Evolutionary conservation across 2,113 vertebrate species (phyloP), one percentile per base, ranked within the genome.

Genomic region (Hippopotamus amphibius): DNA sequence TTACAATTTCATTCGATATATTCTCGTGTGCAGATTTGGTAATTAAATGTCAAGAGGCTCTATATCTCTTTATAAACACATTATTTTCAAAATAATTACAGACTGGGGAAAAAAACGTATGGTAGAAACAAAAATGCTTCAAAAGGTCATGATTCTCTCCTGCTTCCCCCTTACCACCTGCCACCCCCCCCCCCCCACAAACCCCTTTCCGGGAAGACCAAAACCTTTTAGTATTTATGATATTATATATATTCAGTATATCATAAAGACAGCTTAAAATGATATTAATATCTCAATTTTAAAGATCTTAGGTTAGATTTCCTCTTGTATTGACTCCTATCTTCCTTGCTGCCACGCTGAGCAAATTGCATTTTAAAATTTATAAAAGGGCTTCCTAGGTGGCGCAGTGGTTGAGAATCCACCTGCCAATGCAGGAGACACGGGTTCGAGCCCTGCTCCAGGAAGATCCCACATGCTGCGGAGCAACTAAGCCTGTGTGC

Each of bases 21-120:
- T 90, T 94, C 50, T 89, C 41, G 43, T 88, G 30, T 19, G 41
- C 69, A 71, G 46, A 26, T 43, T 65, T 95, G 81, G 88, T 90
- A 97, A 94, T 96, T 86, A 96, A 97, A 41, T 86, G 66, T 88
- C 50, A 88, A 65, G 66, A 69, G 82, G 46, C 55, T 68, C 94
- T 89, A 80, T 66, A 84, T 97, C 82, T 97, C 37, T 63, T 87
- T 69, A 95, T 72, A 95, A 97, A 48, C 16, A 61, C 4, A n/a
- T 80, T 65, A 19, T 96, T 85, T 97, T 97, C 71, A 97, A 96
- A 96, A 90, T 43, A 10, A 0, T 92, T 41, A 65, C 41, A n/a
- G 21, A 9, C 79, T 82, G 24, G 22, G 22, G 33, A 50, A 0
- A 22, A 28, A 37, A 41, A 68, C 88, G 93, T 65, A 30, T 79